Conservation (phyloP, 2,888 invertebrate genomes). For the Sarcophaga rosellei region DNA sequence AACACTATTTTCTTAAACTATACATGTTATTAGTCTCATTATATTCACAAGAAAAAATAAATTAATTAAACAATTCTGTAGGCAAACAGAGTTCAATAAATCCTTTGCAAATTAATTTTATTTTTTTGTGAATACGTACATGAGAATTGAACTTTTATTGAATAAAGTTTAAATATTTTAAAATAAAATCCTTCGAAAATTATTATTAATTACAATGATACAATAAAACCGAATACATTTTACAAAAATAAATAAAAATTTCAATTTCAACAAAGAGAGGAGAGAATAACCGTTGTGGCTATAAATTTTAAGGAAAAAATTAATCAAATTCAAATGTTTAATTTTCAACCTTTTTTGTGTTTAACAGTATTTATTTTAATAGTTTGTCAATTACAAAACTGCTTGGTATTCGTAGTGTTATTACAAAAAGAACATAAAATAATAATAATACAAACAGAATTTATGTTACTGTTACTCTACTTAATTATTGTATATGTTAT, state of each 20-base stretch:
- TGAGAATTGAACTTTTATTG: slow-evolving; percentile 44
- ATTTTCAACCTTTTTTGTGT: background rate
- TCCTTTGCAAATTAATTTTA: no score
- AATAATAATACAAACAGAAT: slow-evolving; percentile 20
- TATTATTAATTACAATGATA: slow-evolving; percentile 51
- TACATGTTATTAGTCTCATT: background rate
- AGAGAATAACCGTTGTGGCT: background rate
- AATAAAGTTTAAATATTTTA: slow-evolving; percentile 65
- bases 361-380: slow-evolving; percentile 5
- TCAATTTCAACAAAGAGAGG: background rate
- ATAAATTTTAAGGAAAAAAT: background rate
- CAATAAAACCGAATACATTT: slow-evolving; percentile 17
- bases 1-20: no score
- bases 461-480: slow-evolving; percentile 7
- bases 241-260: no score
- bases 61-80: background rate
- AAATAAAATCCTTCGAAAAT: slow-evolving; percentile 62
- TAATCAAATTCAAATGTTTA: background rate
- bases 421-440: slow-evolving; percentile 10
- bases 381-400: slow-evolving; percentile 46
- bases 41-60: background rate
- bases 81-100: no score
- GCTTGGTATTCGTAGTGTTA: slow-evolving; percentile 19
- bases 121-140: slow-evolving; percentile 13
- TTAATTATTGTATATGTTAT: slow-evolving; percentile 1